A percentile compares a stretch with the other conserved stretches of the same genome.
These are phyloP conservation scores for Chelon labrosus DNA, from an alignment of 2,797 vertebrate genomes.

Conservation along the genomic window DNA sequence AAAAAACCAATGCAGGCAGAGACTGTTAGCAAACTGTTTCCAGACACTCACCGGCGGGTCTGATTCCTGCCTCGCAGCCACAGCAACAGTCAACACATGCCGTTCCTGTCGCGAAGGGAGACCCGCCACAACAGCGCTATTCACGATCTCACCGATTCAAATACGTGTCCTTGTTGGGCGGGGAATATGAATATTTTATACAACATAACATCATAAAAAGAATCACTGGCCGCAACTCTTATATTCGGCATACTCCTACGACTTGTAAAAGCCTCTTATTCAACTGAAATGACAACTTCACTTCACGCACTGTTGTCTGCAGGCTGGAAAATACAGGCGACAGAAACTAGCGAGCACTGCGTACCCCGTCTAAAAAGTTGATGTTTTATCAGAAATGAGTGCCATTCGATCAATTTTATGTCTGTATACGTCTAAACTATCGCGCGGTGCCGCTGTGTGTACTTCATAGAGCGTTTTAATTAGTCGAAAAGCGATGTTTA, in stretches of 20 bases:
- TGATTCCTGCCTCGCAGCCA: slow-evolving; percentile 29
- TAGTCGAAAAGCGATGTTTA: not conserved
- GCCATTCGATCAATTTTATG: not conserved
- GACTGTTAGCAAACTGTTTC: slow-evolving; percentile 59
- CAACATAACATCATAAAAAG: accelerated
- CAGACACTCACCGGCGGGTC: slow-evolving; percentile 49
- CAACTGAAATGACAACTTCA: slow-evolving; percentile 39
- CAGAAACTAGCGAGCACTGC: slow-evolving; percentile 8
- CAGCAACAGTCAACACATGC: slow-evolving; percentile 41
- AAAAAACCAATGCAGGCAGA: not conserved
- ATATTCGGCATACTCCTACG: slow-evolving; percentile 31
- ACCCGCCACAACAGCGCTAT: slow-evolving; percentile 25
- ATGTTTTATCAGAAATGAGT: not conserved
- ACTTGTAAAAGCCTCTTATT: not conserved
- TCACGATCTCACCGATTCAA: not conserved
- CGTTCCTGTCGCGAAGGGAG: slow-evolving; percentile 24
- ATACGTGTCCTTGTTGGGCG: accelerated
- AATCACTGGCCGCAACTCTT: accelerated
- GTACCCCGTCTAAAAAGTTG: slow-evolving; percentile 54
- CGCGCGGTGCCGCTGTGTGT: accelerated
- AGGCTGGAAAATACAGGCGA: slow-evolving; percentile 2
- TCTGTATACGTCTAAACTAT: too few relatives aligned
- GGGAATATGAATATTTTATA: accelerated
- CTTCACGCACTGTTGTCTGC: not conserved
- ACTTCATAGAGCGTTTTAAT: not conserved